Evolutionary conservation across 2,113 vertebrate species (phyloP).

Genomic region (Desmodus rotundus): DNA sequence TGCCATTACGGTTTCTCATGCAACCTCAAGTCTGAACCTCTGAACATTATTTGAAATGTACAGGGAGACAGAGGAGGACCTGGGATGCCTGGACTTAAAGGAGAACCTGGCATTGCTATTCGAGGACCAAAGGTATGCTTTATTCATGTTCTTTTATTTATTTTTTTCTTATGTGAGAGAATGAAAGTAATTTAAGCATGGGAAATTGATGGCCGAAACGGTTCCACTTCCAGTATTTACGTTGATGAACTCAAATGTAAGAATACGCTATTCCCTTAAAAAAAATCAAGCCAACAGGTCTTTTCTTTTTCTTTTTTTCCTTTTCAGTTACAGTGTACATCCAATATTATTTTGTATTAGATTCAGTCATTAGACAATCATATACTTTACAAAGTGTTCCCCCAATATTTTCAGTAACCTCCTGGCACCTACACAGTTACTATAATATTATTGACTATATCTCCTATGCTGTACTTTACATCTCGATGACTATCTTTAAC

Average conservation of each 20-base stretch:
- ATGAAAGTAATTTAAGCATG: neutral
- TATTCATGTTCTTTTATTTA: neutral
- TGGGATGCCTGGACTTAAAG: slow-evolving; percentile 71
- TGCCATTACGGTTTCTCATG: neutral
- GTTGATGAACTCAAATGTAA: neutral
- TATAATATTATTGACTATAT: neutral
- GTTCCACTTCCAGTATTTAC: neutral
- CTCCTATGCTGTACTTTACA: neutral
- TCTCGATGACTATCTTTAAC: neutral
- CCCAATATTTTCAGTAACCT: no score
- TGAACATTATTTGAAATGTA: slow-evolving; percentile 34
- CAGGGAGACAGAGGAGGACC: slow-evolving; percentile 77
- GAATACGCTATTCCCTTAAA: neutral
- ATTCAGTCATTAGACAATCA: no score
- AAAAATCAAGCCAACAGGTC: neutral
- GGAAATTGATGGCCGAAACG: neutral
- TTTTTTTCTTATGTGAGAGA: neutral
- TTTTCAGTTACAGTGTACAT: neutral
- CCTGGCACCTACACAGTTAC: no score
- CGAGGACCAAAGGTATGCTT: slow-evolving; percentile 77
- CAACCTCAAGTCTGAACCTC: neutral
- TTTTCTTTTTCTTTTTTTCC: slow-evolving; percentile 44
- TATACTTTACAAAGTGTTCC: no score
- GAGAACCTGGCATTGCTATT: slow-evolving; percentile 77
- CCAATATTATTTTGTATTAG: no score